Percentiles rank a stretch among this genome's conserved stretches.
These are phyloP conservation scores for Stigmatopora nigra DNA, from an alignment of 2,113 vertebrate genomes.

Conservation along the genomic window DNA sequence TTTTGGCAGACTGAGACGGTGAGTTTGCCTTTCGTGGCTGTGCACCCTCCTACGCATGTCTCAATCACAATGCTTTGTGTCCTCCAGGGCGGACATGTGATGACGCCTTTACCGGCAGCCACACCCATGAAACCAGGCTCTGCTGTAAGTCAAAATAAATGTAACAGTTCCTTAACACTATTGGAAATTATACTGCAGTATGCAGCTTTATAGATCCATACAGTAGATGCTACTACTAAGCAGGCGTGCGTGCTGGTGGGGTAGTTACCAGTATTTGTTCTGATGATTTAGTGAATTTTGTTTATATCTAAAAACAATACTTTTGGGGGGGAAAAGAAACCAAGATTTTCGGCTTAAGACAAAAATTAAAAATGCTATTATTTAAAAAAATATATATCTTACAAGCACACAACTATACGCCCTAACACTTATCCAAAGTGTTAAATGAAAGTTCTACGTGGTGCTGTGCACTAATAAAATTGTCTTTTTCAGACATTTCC, in stretches of 20 bases:
- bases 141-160: constrained; percentile 71
- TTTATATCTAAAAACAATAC: too few relatives aligned
- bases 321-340: too few relatives aligned
- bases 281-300: too few relatives aligned
- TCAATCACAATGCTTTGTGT: neutral
- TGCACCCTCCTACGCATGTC: constrained; percentile 9
- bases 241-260: neutral
- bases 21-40: constrained; percentile 35
- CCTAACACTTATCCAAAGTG: too few relatives aligned
- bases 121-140: constrained; percentile 92
- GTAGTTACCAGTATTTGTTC: neutral
- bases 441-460: neutral
- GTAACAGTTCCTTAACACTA: neutral
- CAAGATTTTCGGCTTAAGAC: too few relatives aligned
- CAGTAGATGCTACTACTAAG: neutral
- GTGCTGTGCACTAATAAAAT: neutral
- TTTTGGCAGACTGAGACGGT: constrained; percentile 99
- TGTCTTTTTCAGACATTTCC: constrained; percentile 78
- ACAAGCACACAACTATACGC: too few relatives aligned
- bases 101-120: constrained; percentile 88
- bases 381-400: too few relatives aligned
- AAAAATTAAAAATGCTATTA: too few relatives aligned
- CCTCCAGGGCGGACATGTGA: constrained; percentile 87
- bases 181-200: neutral
- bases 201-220: neutral